A percentile compares a stretch with the other conserved stretches of the same genome.
phyloP scores from a whole-genome alignment of 2,888 invertebrate genomes.

The Halictus quadricinctus region DNA sequence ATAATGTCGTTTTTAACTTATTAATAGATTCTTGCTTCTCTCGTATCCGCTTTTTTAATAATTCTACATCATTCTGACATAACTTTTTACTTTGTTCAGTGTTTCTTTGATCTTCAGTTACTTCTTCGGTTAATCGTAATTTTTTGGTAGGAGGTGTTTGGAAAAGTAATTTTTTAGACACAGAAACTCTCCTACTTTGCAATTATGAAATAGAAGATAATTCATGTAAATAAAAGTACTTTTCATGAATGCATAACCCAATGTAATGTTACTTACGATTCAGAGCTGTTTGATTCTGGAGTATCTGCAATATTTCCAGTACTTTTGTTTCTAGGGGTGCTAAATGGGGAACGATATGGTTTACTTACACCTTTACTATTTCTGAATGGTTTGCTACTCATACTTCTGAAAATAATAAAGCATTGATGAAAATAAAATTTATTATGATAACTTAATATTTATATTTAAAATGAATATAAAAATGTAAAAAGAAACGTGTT shows the following conservation, averaged over 20 bases:
- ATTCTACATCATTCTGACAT: slow-evolving; percentile 82
- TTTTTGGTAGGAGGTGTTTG: slow-evolving; percentile 55
- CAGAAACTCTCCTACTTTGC: slow-evolving; percentile 36
- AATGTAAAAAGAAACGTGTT: not conserved
- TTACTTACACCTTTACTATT: slow-evolving; percentile 71
- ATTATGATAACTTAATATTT: not conserved
- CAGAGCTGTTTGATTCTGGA: not conserved
- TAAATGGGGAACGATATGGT: slow-evolving; percentile 73
- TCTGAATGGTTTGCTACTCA: slow-evolving; percentile 64
- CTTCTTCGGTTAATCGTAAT: slow-evolving; percentile 43
- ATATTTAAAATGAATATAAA: no score
- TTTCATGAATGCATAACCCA: not conserved
- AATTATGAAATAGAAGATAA: not conserved
- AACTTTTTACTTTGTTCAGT: slow-evolving; percentile 15
- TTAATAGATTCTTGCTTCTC: slow-evolving; percentile 79
- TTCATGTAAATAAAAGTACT: not conserved
- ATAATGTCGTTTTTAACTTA: slow-evolving; percentile 60
- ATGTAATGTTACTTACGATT: slow-evolving; percentile 19
- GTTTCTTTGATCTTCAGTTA: not conserved
- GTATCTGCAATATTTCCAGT: slow-evolving; percentile 5
- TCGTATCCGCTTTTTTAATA: slow-evolving; percentile 82
- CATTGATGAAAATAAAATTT: not conserved
- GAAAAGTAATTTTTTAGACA: slow-evolving; percentile 53
- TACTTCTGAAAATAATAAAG: slow-evolving; percentile 25
- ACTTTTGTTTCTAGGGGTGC: slow-evolving; percentile 39